Evolutionary conservation across 2,888 invertebrate genomes (phyloP).

Genomic region (Halocaridina rubra): DNA sequence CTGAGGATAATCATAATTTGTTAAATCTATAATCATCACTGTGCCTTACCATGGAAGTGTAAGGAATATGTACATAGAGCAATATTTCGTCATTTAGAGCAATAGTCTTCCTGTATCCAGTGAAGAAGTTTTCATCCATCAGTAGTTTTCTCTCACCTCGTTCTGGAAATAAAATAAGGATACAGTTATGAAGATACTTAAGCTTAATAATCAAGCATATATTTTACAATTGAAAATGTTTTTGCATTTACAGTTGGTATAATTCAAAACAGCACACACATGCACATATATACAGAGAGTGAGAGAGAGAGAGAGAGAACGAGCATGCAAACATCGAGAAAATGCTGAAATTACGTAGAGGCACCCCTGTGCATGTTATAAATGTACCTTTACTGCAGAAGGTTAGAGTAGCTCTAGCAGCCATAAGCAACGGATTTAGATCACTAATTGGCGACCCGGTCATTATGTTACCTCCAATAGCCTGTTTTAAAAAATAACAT

Average conservation of each 20-base stretch:
- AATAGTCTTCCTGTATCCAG: slow-evolving; percentile 83
- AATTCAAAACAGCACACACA: no score
- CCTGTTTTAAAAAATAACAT: no score
- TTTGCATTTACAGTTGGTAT: neutral
- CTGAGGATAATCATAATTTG: no score
- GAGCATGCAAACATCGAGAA: neutral
- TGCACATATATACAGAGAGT: no score
- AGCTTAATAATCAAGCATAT: no score
- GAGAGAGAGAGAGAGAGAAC: no score
- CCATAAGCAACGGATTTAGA: slow-evolving; percentile 90
- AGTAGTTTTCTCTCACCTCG: slow-evolving; percentile 71
- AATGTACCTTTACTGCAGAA: slow-evolving; percentile 61
- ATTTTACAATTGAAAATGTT: no score
- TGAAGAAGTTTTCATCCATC: slow-evolving; percentile 85
- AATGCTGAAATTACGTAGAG: neutral
- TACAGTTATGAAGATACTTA: no score
- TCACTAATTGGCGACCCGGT: slow-evolving; percentile 97
- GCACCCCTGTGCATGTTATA: neutral
- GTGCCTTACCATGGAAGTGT: slow-evolving; percentile 71
- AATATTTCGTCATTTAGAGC: slow-evolving; percentile 82
- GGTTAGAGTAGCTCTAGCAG: slow-evolving; percentile 71
- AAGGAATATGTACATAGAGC: slow-evolving; percentile 83
- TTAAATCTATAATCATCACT: neutral
- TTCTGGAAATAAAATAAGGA: slow-evolving; percentile 17
- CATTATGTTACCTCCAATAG: slow-evolving; percentile 91